phyloP scores from a whole-genome alignment of 2,113 vertebrate species.

The Typhlomys cinereus region DNA sequence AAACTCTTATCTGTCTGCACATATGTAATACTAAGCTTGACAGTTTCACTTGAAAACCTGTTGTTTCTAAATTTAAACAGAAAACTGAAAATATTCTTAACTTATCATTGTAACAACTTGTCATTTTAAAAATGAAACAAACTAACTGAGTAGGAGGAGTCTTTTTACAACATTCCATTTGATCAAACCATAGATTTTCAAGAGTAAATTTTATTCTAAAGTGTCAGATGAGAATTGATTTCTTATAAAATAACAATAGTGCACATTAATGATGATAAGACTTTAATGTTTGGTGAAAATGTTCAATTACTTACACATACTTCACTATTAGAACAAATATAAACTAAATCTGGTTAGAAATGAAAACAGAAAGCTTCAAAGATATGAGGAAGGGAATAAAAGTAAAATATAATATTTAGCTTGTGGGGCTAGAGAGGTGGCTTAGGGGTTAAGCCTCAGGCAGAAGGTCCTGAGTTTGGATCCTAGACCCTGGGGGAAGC shows the following conservation, averaged over 20 bases:
- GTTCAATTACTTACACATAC: conserved; percentile 9
- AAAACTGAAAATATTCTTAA: neutral
- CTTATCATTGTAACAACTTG: neutral
- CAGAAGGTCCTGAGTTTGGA: too few species aligned
- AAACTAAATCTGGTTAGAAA: neutral
- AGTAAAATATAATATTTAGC: neutral
- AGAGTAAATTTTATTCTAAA: conserved; percentile 15
- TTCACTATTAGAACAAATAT: conserved; percentile 17
- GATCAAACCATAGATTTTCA: neutral
- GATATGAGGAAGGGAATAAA: neutral
- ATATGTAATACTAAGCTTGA: neutral
- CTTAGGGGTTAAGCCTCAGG: too few species aligned
- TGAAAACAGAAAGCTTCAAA: neutral
- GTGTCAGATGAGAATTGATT: neutral
- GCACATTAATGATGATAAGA: neutral
- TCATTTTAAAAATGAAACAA: conserved; percentile 32
- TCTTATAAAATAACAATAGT: conserved; percentile 22
- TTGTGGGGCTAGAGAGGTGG: too few species aligned
- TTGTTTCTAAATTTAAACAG: neutral
- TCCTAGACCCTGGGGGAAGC: too few species aligned
- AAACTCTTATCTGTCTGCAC: neutral
- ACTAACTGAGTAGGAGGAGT: neutral
- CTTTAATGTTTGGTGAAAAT: neutral
- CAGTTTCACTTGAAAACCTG: neutral
- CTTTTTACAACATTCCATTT: neutral